These are phyloP conservation scores for Erebia ligea DNA, from an alignment of 2,888 invertebrate genomes.

Conservation along the genomic window DNA sequence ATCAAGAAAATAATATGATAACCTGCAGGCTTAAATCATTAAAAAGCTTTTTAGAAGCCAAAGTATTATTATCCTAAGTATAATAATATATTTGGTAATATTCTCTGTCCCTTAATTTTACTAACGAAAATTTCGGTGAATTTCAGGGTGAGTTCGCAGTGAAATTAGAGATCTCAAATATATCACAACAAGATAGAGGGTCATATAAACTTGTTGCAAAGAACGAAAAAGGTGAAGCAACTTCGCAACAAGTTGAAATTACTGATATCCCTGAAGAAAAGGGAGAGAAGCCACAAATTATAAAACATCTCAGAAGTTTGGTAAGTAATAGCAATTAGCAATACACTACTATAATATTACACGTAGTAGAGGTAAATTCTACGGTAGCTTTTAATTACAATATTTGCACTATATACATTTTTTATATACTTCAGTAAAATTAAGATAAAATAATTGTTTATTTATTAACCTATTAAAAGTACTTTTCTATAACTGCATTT, in stretches of 20 bases:
- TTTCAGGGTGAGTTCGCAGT: slow-evolving; percentile 93
- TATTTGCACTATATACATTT: too few relatives aligned
- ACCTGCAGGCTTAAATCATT: background rate
- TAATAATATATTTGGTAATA: background rate
- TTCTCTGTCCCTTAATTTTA: background rate
- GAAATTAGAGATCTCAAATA: slow-evolving; percentile 94
- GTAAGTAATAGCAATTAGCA: slow-evolving; percentile 75
- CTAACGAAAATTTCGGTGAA: slow-evolving; percentile 35
- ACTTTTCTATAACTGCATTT: background rate
- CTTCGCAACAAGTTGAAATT: slow-evolving; percentile 94
- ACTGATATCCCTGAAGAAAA: slow-evolving; percentile 91
- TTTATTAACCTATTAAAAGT: background rate
- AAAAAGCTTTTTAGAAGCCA: background rate
- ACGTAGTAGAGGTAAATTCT: background rate
- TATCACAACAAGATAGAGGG: slow-evolving; percentile 92
- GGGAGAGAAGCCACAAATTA: slow-evolving; percentile 91
- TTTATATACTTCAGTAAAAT: background rate
- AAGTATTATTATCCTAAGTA: background rate
- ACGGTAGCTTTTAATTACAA: background rate
- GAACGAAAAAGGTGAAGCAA: slow-evolving; percentile 96
- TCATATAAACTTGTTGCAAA: slow-evolving; percentile 95
- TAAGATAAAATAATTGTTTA: background rate
- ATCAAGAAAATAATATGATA: background rate
- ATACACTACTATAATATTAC: too few relatives aligned
- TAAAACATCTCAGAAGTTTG: slow-evolving; percentile 89